phyloP scores from a whole-genome alignment of 1,140 invertebrate species.

The Macrostomum lignano region DNA sequence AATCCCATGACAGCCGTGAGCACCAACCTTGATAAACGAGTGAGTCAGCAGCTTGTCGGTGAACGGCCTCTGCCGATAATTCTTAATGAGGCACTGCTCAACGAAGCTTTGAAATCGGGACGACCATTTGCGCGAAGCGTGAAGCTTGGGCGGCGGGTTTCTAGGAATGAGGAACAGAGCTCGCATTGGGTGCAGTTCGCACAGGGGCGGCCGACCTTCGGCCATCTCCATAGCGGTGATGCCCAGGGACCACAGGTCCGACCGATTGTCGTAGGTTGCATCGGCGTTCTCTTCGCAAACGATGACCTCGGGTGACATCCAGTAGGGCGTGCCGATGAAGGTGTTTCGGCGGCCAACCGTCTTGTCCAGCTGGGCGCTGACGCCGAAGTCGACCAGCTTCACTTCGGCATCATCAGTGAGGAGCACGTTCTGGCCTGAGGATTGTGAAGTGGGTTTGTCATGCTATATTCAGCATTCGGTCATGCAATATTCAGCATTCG shows the following conservation, averaged over 20 bases:
- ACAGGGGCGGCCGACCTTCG: conserved; percentile 70
- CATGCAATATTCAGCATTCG: too few species aligned
- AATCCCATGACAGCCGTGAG: too few species aligned
- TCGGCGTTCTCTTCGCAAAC: conserved; percentile 98
- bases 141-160: conserved; percentile 67
- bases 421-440: conserved; percentile 95
- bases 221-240: conserved; percentile 98
- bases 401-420: conserved; percentile 97
- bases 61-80: conserved; percentile 40
- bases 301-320: conserved; percentile 63
- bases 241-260: conserved; percentile 86
- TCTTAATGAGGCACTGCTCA: neutral
- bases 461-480: too few species aligned
- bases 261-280: conserved; percentile 93
- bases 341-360: conserved; percentile 94
- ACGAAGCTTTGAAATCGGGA: conserved; percentile 14
- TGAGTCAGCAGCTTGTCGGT: conserved; percentile 90
- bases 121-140: conserved; percentile 81
- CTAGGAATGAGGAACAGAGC: conserved; percentile 88
- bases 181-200: conserved; percentile 95
- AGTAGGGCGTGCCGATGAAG: conserved; percentile 95
- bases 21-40: conserved; percentile 40
- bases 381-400: conserved; percentile 96
- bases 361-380: conserved; percentile 86
- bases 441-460: too few species aligned